Evolutionary conservation across 2,888 invertebrate species (phyloP).

Genomic region (Chrysopilus asiliformis): DNA sequence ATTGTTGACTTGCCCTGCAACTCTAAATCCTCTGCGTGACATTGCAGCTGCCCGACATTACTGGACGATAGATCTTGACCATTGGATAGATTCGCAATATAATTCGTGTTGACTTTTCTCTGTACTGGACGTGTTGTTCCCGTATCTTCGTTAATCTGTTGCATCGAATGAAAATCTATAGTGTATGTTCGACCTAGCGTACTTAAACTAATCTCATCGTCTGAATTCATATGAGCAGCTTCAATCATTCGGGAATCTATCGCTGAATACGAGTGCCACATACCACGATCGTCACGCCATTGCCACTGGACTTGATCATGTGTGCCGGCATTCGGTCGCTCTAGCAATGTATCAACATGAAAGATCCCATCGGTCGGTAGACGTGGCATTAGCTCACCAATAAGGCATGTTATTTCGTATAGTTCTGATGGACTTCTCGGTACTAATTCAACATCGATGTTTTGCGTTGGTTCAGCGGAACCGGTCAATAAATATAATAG

Average conservation of each 20-base stretch:
- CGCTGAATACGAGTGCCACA: constrained; percentile 86
- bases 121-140: constrained; percentile 89
- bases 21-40: not conserved
- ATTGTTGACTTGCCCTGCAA: not conserved
- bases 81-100: constrained; percentile 24
- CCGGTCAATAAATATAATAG: constrained; percentile 90
- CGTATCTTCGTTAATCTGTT: constrained; percentile 96
- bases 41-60: not conserved
- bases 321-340: constrained; percentile 53
- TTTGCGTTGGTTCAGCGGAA: constrained; percentile 45
- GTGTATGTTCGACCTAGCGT: constrained; percentile 90
- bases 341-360: constrained; percentile 77
- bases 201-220: constrained; percentile 88
- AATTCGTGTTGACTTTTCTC: constrained; percentile 56
- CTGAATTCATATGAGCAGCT: constrained; percentile 85
- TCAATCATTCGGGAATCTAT: constrained; percentile 91
- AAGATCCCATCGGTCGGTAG: constrained; percentile 93
- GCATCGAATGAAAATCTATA: constrained; percentile 93
- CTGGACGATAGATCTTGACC: constrained; percentile 27
- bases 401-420: constrained; percentile 92
- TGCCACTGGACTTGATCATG: constrained; percentile 86
- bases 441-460: constrained; percentile 63
- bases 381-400: constrained; percentile 94
- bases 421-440: constrained; percentile 89
- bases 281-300: constrained; percentile 90